A percentile compares a stretch with the other conserved stretches of the same genome.
phyloP scores from a whole-genome alignment of 2,113 vertebrate genomes.

The Coptodon rendalli region DNA sequence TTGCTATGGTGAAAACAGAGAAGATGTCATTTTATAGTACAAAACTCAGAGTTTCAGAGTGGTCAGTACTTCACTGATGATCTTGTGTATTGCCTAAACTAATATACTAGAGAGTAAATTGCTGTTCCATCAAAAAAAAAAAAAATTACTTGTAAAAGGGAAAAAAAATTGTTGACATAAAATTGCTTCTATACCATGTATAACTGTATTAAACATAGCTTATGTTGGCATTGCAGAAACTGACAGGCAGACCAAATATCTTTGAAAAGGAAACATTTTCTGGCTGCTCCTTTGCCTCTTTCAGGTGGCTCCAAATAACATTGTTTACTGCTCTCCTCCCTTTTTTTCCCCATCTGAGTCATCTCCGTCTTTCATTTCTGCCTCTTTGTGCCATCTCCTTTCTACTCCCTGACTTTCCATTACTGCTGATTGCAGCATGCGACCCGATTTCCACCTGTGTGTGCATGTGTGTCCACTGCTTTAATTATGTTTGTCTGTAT shows the following conservation, averaged over 20 bases:
- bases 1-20: neutral
- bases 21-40: neutral
- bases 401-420: constrained; percentile 2
- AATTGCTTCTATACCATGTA: neutral
- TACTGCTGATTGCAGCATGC: neutral
- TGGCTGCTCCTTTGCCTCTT: neutral
- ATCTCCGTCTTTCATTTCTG: neutral
- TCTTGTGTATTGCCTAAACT: neutral
- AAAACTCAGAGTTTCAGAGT: neutral
- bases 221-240: neutral
- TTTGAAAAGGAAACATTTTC: neutral
- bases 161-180: neutral
- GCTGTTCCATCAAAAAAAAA: neutral
- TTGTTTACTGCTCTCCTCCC: neutral
- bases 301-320: neutral
- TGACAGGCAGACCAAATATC: neutral
- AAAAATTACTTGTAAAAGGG: neutral
- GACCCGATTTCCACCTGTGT: neutral
- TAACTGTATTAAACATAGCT: neutral
- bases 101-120: neutral
- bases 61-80: neutral
- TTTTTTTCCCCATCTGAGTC: neutral
- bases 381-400: neutral
- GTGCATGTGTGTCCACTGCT: neutral
- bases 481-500: neutral